Conservation (phyloP, 2,113 vertebrate genomes). For the Silurus asotus region DNA sequence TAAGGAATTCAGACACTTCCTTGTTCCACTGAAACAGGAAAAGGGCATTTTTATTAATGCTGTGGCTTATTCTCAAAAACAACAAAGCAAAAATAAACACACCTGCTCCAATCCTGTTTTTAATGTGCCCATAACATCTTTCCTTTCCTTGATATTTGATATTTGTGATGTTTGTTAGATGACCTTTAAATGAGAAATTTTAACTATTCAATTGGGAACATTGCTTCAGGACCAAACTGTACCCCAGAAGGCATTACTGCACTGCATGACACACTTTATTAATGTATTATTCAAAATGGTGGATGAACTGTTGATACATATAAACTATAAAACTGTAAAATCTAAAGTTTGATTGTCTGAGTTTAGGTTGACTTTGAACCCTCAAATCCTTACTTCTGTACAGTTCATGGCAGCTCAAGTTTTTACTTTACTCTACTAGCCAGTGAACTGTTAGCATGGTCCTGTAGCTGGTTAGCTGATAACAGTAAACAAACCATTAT, state of each 20-base stretch:
- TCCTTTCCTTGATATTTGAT: background rate
- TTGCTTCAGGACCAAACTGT: background rate
- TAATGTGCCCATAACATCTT: conserved; percentile 7
- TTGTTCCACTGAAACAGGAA: conserved; percentile 22
- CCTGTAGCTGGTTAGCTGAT: background rate
- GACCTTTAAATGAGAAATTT: background rate
- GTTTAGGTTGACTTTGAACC: background rate
- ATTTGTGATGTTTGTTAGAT: background rate
- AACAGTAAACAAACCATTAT: background rate
- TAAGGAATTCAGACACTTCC: background rate
- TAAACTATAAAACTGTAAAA: conserved; percentile 25
- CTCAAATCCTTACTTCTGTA: background rate
- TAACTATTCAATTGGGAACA: background rate
- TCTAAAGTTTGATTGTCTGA: conserved; percentile 27
- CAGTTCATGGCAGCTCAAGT: background rate
- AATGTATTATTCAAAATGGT: background rate
- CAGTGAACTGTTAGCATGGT: background rate
- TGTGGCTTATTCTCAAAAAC: conserved; percentile 10
- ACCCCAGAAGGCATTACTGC: background rate
- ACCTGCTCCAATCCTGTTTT: conserved; percentile 19
- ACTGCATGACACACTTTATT: background rate
- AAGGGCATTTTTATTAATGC: background rate
- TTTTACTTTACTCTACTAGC: background rate
- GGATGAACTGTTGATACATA: background rate
- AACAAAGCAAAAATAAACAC: conserved; percentile 45